A percentile compares a stretch with the other conserved stretches of the same genome.
These are phyloP conservation scores for Homarus americanus DNA, from an alignment of 1,140 invertebrate species.

Conservation along the genomic window DNA sequence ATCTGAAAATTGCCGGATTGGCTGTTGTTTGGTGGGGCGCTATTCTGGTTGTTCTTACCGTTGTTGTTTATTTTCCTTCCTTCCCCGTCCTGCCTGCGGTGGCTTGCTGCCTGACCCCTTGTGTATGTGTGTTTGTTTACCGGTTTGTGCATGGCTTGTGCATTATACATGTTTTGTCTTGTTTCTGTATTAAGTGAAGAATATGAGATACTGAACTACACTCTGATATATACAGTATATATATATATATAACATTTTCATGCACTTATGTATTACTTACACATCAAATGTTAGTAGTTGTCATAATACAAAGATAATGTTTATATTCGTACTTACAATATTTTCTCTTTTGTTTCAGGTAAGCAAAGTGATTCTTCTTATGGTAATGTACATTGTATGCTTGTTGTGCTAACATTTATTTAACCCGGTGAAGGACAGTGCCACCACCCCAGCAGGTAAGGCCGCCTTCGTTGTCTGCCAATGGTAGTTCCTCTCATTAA, in stretches of 20 bases:
- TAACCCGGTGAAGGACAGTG: too few species aligned
- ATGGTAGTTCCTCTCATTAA: too few species aligned
- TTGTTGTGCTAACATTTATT: background rate
- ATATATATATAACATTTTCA: too few species aligned
- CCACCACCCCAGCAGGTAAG: too few species aligned
- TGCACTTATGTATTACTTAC: too few species aligned
- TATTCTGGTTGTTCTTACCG: background rate
- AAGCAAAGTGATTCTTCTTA: background rate
- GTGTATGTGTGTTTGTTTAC: slow-evolving; percentile 18
- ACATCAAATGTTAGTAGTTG: too few species aligned
- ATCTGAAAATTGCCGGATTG: slow-evolving; percentile 24
- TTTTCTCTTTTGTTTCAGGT: slow-evolving; percentile 64
- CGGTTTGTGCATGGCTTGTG: background rate
- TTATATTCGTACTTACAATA: background rate
- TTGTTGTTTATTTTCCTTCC: background rate
- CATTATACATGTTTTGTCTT: background rate
- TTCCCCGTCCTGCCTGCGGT: background rate
- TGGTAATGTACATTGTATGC: slow-evolving; percentile 41
- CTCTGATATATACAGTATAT: too few species aligned
- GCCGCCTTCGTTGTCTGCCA: too few species aligned
- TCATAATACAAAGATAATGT: too few species aligned
- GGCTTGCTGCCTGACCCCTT: background rate
- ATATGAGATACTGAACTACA: background rate
- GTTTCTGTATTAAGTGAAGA: background rate
- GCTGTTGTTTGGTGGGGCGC: slow-evolving; percentile 2